Evolutionary conservation across 2,113 vertebrate genomes (phyloP).

Genomic region (Hippocampus mohnikei): DNA sequence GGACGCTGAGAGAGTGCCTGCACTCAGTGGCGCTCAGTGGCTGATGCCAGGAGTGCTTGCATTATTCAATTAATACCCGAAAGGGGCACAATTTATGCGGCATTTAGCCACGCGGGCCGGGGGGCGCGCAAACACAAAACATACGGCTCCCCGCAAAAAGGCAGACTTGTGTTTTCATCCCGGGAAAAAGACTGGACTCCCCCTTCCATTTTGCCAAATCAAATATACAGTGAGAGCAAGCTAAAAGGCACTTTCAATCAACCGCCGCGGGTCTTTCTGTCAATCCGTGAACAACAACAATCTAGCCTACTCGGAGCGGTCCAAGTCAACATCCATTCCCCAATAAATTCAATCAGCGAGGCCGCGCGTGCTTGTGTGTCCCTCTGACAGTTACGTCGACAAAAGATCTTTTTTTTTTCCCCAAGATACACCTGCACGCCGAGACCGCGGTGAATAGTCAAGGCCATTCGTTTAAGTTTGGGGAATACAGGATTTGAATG

Average conservation of each 20-base stretch:
- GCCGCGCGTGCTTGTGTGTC: slow-evolving; percentile 44
- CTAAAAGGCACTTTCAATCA: slow-evolving; percentile 77
- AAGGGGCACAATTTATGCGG: slow-evolving; percentile 68
- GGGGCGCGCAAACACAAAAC: slow-evolving; percentile 34
- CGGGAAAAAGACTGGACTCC: slow-evolving; percentile 69
- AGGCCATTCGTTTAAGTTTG: background rate
- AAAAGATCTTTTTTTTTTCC: slow-evolving; percentile 24
- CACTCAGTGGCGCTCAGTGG: slow-evolving; percentile 50
- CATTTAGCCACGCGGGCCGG: slow-evolving; percentile 57
- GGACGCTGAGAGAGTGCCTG: slow-evolving; percentile 56
- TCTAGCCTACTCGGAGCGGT: slow-evolving; percentile 70
- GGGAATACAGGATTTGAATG: slow-evolving; percentile 10
- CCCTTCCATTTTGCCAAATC: slow-evolving; percentile 72
- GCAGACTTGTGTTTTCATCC: slow-evolving; percentile 63
- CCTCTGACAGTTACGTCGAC: slow-evolving; percentile 38
- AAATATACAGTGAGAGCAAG: slow-evolving; percentile 76
- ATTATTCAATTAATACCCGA: slow-evolving; percentile 75
- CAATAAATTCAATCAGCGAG: slow-evolving; percentile 73
- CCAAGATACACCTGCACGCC: slow-evolving; percentile 31
- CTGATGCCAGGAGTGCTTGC: slow-evolving; percentile 62
- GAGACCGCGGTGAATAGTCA: slow-evolving; percentile 40
- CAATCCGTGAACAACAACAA: slow-evolving; percentile 74
- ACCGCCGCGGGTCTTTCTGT: slow-evolving; percentile 69
- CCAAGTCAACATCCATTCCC: slow-evolving; percentile 73
- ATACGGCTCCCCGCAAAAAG: slow-evolving; percentile 47